Evolutionary conservation across 2,797 vertebrate species (phyloP), one percentile per base, ranked within the genome.

Genomic region (Passerculus sandwichensis): DNA sequence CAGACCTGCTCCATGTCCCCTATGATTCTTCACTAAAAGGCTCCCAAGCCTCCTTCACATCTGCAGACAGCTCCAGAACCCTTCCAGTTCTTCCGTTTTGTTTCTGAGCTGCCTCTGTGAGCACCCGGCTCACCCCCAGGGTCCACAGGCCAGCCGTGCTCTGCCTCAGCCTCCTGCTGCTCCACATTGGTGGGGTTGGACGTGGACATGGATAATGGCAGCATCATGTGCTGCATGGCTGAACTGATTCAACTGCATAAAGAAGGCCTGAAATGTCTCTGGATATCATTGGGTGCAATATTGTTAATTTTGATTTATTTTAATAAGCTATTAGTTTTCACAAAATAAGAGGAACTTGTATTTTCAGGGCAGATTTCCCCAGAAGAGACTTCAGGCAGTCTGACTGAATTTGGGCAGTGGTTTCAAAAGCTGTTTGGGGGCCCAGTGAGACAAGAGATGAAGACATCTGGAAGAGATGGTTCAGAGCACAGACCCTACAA

Each of bases 141-240:
- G 27, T 38, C 74, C 9, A 3, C 1, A 77, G 48, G n/a, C 32
- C 44, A 74, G 21, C 15, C 32, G 5, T 3, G 2, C 70, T 36
- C 48, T 77, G 53, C 36, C n/a, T 84, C 62, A 30, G 6, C 32
- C 15, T 9, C 4, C 44, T 70, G 27, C n/a, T 77, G 6, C 59
- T 87, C 27, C 53, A 32, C 2, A 3, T 4, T 0, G 1, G 10
- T 5, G 22, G 14, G n/a, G 77, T 71, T 51, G 61, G 51, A 70
- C 44, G 8, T 40, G 50, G 69, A 42, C 21, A 64, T 25, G 60
- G 67, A 67, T 86, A 36, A 23, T 54, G 34, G 51, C n/a, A 34
- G 44, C 18, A 80, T 27, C 65, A 40, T 0, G 2, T 12, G 11
- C 32, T 29, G 7, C 9, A 2, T 3, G 5, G 36, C 27, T 5